Evolutionary conservation across 2,113 vertebrate species (phyloP), one percentile per base, ranked within the genome.

Genomic region (Columbina picui): DNA sequence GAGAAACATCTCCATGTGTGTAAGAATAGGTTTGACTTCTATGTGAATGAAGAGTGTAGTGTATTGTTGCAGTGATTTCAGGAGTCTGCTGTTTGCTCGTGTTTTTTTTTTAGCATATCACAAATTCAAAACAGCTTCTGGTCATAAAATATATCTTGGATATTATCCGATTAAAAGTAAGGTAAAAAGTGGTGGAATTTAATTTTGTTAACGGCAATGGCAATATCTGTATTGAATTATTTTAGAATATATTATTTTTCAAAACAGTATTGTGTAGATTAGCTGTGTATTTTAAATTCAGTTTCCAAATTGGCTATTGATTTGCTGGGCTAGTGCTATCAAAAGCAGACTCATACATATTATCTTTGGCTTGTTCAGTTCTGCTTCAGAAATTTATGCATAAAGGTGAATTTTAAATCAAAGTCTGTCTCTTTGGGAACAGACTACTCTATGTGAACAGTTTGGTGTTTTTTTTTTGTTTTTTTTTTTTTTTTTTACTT

Each of bases 261-360:
- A 83, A 64, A 94, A 60, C 29, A 25, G 4, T 61, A 16, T 57
- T 64, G 7, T 2, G 3, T 65, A 56, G 5, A 13, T 89, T 79
- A 89, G 47, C 32, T 41, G n/a, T 55, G 10, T 14, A 29, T 86
- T 93, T 95, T 68, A 43, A 67, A 53, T 41, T 85, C 60, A 53
- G 25, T 70, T 96, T 92, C 89, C 78, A 93, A 93, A 94, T 94
- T 94, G 52, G 43, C 56, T 95, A 84, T 97, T 96, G 95, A 95
- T 97, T 97, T 93, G 26, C 84, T 59, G 93, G 8, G 57, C 68
- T 57, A 25, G 39, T 27, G 71, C 18, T 91, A 47, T 94, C 70
- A 47, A 77, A 85, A 86, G 67, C 47, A 81, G 55, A 47, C 43
- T 83, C 39, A 45, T 90, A 81, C 89, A 65, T 86, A 93, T 96